phyloP scores from a whole-genome alignment of 2,113 vertebrate genomes.

The Piaya cayana region DNA sequence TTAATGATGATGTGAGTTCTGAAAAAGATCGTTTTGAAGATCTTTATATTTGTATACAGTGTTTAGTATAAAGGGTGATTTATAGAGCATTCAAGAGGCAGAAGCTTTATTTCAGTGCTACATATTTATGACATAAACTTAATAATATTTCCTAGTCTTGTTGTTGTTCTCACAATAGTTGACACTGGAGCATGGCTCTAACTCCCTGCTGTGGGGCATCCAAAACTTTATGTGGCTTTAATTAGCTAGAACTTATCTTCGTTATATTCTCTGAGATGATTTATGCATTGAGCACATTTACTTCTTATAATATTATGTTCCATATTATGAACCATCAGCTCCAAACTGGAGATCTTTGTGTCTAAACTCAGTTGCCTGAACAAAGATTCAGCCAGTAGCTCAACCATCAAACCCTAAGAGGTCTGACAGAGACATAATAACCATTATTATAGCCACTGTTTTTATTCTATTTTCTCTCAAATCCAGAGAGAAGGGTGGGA shows the following conservation, averaged over 20 bases:
- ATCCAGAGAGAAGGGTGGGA: not conserved
- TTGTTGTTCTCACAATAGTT: not conserved
- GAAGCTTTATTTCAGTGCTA: not conserved
- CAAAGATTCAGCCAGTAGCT: not conserved
- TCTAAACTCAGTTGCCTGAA: not conserved
- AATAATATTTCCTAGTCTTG: not conserved
- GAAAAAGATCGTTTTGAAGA: not conserved
- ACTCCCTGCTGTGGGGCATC: not conserved
- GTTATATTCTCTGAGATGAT: not conserved
- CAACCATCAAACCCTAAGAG: not conserved
- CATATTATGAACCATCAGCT: fast-evolving
- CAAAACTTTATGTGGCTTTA: not conserved
- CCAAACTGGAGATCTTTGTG: not conserved
- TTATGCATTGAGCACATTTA: not conserved
- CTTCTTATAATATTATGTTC: not conserved
- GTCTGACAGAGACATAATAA: not conserved
- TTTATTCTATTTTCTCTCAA: not conserved
- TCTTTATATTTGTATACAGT: not conserved
- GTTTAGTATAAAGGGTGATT: not conserved
- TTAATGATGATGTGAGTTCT: not conserved
- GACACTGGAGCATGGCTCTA: not conserved
- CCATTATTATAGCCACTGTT: not conserved
- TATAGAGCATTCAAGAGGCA: not conserved
- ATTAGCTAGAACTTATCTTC: not conserved
- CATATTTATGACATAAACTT: not conserved